A percentile compares a stretch with the other conserved stretches of the same genome.
phyloP scores from a whole-genome alignment of 2,797 vertebrate species.

The Mormyrops attenuatus region DNA sequence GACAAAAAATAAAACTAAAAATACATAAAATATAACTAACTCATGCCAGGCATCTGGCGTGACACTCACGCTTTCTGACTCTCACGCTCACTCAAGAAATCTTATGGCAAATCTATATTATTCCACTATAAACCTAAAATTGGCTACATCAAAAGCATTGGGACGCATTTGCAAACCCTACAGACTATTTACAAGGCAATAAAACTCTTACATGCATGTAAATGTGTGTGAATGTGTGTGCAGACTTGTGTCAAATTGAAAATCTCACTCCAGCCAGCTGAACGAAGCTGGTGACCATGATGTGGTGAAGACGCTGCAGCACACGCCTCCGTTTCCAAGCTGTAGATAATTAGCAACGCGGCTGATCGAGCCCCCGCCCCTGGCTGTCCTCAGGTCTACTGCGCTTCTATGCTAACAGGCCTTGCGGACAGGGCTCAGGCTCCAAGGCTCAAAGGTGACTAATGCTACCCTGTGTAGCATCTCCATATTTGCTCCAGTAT shows the following conservation, averaged over 20 bases:
- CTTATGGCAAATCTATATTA: neutral
- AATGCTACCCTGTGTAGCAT: neutral
- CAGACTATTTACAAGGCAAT: neutral
- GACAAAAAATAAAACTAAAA: neutral
- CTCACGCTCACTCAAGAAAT: neutral
- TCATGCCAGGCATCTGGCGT: neutral
- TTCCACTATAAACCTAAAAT: neutral
- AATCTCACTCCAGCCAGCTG: neutral
- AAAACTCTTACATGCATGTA: neutral
- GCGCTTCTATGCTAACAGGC: constrained; percentile 10
- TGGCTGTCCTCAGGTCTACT: neutral
- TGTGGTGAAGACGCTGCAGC: neutral
- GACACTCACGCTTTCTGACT: neutral
- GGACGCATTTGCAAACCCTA: neutral
- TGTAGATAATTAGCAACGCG: constrained; percentile 1
- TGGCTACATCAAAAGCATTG: neutral
- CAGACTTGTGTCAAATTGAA: neutral
- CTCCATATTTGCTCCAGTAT: neutral
- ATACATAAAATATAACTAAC: neutral
- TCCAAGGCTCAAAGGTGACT: neutral
- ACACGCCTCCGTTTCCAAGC: neutral
- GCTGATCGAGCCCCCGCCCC: neutral
- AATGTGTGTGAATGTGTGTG: neutral
- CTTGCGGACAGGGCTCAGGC: neutral
- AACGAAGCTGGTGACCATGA: neutral